Evolutionary conservation across 2,888 invertebrate species (phyloP).

Genomic region (Thumatha senex): DNA sequence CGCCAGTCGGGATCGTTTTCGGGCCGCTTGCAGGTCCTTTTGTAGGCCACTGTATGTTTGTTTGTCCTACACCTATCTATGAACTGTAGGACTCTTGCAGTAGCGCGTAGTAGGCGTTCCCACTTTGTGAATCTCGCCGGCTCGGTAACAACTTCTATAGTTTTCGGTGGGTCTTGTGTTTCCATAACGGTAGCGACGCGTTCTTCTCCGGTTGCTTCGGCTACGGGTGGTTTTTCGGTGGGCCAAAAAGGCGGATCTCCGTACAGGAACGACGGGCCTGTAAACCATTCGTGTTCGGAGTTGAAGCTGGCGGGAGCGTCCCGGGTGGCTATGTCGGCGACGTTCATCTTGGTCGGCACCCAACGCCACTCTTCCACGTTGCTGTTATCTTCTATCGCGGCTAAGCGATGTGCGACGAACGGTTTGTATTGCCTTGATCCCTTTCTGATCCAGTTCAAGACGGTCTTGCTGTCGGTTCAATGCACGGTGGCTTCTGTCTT

Average conservation of each 20-base stretch:
- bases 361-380: conserved; percentile 15
- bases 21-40: too few species aligned
- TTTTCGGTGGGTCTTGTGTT: too few species aligned
- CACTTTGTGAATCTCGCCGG: background rate
- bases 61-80: background rate
- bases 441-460: conserved; percentile 8
- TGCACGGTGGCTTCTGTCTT: background rate
- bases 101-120: background rate
- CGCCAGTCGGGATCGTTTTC: background rate
- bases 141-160: too few species aligned
- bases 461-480: conserved; percentile 22
- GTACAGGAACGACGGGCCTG: too few species aligned
- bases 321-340: conserved; percentile 21
- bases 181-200: too few species aligned
- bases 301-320: background rate
- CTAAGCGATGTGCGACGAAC: conserved; percentile 26
- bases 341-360: conserved; percentile 19
- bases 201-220: too few species aligned
- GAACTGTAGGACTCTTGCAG: background rate
- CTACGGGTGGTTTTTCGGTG: too few species aligned
- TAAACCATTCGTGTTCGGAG: background rate
- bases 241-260: too few species aligned
- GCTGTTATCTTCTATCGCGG: conserved; percentile 19
- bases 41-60: too few species aligned
- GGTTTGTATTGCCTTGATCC: conserved; percentile 17